Conservation (phyloP, 2,797 vertebrate genomes). For the Hipposideros larvatus region DNA sequence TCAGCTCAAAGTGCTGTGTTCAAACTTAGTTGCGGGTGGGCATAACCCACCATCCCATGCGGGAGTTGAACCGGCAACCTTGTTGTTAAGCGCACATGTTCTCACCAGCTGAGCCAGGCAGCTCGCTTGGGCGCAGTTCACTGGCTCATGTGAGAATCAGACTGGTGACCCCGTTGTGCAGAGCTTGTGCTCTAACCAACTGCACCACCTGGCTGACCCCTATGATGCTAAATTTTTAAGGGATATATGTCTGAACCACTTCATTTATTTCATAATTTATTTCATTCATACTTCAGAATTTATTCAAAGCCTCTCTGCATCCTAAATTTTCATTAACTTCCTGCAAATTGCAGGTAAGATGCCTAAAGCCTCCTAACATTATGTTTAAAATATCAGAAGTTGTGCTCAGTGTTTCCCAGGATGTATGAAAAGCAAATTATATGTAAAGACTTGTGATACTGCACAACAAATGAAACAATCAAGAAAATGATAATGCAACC, state of each 20-base stretch:
- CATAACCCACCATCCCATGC: no score
- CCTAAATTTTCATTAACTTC: conserved; percentile 11
- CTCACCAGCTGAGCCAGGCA: no score
- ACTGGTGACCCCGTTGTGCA: no score
- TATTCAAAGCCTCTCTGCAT: not conserved
- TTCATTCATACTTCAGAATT: not conserved
- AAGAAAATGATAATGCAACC: not conserved
- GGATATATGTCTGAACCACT: not conserved
- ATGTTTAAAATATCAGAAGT: not conserved
- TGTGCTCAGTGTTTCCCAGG: not conserved
- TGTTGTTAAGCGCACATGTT: no score
- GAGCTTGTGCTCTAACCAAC: no score
- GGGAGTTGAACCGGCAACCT: no score
- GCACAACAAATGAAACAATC: not conserved
- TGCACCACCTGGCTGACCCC: no score
- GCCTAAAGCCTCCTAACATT: not conserved
- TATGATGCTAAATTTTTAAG: not conserved
- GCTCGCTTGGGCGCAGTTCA: no score
- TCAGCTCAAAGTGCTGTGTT: no score
- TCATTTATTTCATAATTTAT: not conserved
- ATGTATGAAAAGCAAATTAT: not conserved
- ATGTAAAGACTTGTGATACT: not conserved
- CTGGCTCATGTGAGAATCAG: no score
- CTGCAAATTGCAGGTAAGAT: not conserved
- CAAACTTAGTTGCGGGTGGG: no score